Base-by-base conservation (phyloP, 2,797 vertebrate genomes). In the Melanotaenia pygmaea region DNA sequence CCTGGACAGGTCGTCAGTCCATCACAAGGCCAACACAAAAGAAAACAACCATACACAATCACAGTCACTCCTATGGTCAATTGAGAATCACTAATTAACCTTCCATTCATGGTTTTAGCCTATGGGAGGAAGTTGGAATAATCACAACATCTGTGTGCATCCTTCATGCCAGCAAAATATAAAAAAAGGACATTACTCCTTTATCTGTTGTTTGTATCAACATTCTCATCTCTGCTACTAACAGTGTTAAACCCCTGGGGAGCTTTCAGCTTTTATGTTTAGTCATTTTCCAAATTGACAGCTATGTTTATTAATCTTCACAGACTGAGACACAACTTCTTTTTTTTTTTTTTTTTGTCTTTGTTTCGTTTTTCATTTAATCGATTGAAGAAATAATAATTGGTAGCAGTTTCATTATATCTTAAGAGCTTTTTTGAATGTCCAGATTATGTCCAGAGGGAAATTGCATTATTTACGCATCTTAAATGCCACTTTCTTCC, bases 201-300 rank as follows among this genome's bases (percentile, higher is more conserved):
- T 79, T 47, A 74, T 82, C 47, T 80, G 47, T 81, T 43, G 64
- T 58, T 72, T 71, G 79, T 71, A 81, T 83, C 70, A 56, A 11
- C 60, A 18, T 70, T 30, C 67, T 79, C 24, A 8, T 53, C n/a
- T 54, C 57, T 9, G 12, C 26, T 54, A 22, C 40, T 62, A 64
- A 69, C 72, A 72, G 47, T 66, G n/a, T 16, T 28, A 51, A 51
- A 65, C 67, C 53, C 63, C 63, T 35, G 28, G 35, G 51, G 61
- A 80, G 68, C 61, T 79, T 80, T 70, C 65, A 73, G 68, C 60
- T 72, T 69, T 67, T 72, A 37, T 70, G 64, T 70, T 67, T 67
- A 37, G 0, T 61, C 43, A 64, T 78, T 50, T 50, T 20, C 40
- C 64, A 70, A 67, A 82, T 81, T 70, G 76, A 74, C 76, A 59